Base-by-base conservation (phyloP, 2,113 vertebrate species). In the Edolisoma coerulescens region DNA sequence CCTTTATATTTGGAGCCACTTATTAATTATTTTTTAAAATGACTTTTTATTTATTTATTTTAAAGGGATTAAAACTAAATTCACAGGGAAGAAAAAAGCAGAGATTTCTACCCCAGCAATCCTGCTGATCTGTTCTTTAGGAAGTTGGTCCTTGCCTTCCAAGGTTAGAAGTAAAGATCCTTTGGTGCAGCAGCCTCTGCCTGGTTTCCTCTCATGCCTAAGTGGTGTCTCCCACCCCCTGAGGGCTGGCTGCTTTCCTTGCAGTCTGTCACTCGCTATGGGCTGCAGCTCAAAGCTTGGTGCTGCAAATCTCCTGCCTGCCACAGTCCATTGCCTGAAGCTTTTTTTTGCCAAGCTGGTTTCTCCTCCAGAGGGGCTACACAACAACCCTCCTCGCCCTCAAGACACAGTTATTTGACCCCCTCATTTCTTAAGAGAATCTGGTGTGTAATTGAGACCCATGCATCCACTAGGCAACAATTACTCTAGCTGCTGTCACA, bases 401-500 rank as follows among this genome's bases (percentile, higher is more conserved):
- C 56, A 45, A 84, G 56, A 54, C 28, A 52, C 8, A 33, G 23
- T 68, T 14, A 50, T 57, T 54, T 24, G 50, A 93, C 71, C 42
- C 2, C 1, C 45, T 70, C 2, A 1, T 77, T 96, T 76, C 67
- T 77, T 18, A 84, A 67, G 19, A 70, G 44, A 70, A 84, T 52
- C 47, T 20, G 30, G 42, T 28, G 33, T 8, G 7, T 50, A 84
- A 89, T 95, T 92, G 95, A 78, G 83, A 71, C 19, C 86, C 76
- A 78, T 92, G 86, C 68, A 92, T 90, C 56, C 42, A 90, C 21
- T 27, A 54, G 37, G 63, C 78, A 93, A 73, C 81, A 91, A 84
- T 74, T 90, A 77, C 45, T 90, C 54, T 41, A 73, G 61, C 68
- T 88, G 54, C 79, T 93, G 84, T 88, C 92, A 94, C n/a, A 27